These are phyloP conservation scores for sheep (Ovis aries) DNA, from an alignment of 2,113 vertebrate species.

Conservation along the genomic window ARS-UI_Ramb_v3.0 NC_056064.1:43670501-43671000, in stretches of 20 bases:
- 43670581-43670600: not conserved
- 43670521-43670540: not conserved
- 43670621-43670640: accelerated
- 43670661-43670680: not conserved
- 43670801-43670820: slow-evolving; percentile 2
- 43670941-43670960: not conserved
- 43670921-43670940: not conserved
- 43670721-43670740: not conserved
- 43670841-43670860: not conserved
- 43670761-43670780: not conserved
- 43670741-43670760: not conserved
- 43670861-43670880: not conserved
- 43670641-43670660: not conserved
- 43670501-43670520: not conserved
- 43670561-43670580: not conserved
- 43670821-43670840: not conserved
- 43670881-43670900: not conserved
- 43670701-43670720: not conserved
- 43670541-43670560: not conserved
- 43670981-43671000: not conserved
- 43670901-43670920: not conserved
- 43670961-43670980: not conserved
- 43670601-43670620: not conserved
- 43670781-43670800: not conserved
- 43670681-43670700: not conserved